These are phyloP conservation scores for Thomomys bottae DNA, from an alignment of 2,113 vertebrate species.

Conservation along the genomic window DNA sequence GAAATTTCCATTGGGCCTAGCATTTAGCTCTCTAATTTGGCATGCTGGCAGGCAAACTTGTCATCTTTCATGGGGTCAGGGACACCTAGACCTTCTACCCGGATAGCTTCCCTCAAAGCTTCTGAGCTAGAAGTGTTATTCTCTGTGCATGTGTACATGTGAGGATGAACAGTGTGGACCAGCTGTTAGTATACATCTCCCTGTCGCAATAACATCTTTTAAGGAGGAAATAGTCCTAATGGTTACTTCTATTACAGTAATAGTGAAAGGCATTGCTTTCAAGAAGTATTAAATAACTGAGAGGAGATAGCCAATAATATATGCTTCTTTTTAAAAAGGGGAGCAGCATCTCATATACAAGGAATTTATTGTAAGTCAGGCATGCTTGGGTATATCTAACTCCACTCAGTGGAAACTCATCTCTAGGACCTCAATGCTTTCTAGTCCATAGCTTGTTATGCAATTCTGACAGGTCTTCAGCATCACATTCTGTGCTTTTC, in stretches of 20 bases:
- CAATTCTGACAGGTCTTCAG: not conserved
- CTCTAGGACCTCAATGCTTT: not conserved
- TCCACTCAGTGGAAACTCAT: not conserved
- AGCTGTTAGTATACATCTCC: not conserved
- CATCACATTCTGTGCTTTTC: not conserved
- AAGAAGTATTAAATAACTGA: constrained; percentile 41
- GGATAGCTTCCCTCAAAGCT: not conserved
- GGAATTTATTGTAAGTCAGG: constrained; percentile 53
- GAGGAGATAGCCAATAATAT: constrained; percentile 20
- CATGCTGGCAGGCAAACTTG: not conserved
- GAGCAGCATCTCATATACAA: constrained; percentile 37
- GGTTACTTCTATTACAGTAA: constrained; percentile 48
- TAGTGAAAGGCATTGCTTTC: not conserved
- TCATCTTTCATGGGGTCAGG: not conserved
- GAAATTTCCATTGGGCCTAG: not conserved
- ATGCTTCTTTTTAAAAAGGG: rapidly evolving
- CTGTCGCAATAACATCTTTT: constrained; percentile 1
- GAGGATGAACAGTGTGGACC: not conserved
- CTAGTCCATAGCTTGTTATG: not conserved
- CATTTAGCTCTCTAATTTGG: not conserved
- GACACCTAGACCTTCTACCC: not conserved
- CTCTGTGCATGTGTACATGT: not conserved
- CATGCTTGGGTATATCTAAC: not conserved
- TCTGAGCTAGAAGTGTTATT: not conserved
- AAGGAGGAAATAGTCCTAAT: constrained; percentile 47